These are phyloP conservation scores for Bombus cullumanus DNA, from an alignment of 1,140 invertebrate genomes.

Conservation along the genomic window DNA sequence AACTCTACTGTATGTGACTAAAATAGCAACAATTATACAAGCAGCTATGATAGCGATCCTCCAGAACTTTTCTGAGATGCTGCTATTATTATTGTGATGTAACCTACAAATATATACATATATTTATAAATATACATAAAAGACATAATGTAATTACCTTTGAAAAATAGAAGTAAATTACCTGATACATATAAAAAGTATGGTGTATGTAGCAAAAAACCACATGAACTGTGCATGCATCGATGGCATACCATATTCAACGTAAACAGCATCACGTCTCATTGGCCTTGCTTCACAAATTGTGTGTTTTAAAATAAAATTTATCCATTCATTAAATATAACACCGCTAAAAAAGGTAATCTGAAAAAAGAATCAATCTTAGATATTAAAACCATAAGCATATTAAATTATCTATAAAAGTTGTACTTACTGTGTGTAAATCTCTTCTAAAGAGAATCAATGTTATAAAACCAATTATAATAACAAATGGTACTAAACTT, in stretches of 20 bases:
- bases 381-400: neutral
- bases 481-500: slow-evolving; percentile 92
- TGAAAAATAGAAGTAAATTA: slow-evolving; percentile 77
- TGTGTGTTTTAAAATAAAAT: slow-evolving; percentile 92
- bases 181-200: slow-evolving; percentile 94
- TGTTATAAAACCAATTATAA: slow-evolving; percentile 91
- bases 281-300: slow-evolving; percentile 92
- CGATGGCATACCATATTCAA: slow-evolving; percentile 97
- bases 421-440: slow-evolving; percentile 91
- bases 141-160: neutral
- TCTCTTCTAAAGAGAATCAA: slow-evolving; percentile 95
- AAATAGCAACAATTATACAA: slow-evolving; percentile 84
- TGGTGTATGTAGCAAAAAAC: slow-evolving; percentile 94
- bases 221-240: slow-evolving; percentile 96
- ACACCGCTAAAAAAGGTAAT: slow-evolving; percentile 93
- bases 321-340: slow-evolving; percentile 90
- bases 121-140: slow-evolving; percentile 28
- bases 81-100: slow-evolving; percentile 91
- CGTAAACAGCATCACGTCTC: slow-evolving; percentile 86
- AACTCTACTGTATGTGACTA: slow-evolving; percentile 89
- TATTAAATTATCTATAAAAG: neutral
- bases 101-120: slow-evolving; percentile 84
- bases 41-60: slow-evolving; percentile 86
- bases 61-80: slow-evolving; percentile 89
- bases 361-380: slow-evolving; percentile 83